These are phyloP conservation scores for Microtus oregoni DNA, from an alignment of 2,113 vertebrate genomes.

Conservation along the genomic window DNA sequence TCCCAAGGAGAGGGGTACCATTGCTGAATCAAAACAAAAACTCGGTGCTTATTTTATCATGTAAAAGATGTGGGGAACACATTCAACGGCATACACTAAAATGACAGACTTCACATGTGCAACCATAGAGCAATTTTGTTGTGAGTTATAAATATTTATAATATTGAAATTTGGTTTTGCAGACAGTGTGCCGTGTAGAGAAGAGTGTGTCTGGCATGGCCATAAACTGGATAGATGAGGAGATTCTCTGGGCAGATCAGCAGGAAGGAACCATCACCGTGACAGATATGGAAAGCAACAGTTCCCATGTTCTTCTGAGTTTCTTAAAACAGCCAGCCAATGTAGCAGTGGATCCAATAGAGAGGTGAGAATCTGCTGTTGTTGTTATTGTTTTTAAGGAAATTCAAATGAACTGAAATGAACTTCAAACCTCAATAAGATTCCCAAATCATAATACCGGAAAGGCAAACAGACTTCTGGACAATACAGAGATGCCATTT, in stretches of 20 bases:
- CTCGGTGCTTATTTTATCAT: not conserved
- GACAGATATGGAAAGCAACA: conserved; percentile 90
- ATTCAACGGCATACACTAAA: not conserved
- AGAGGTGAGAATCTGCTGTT: conserved; percentile 88
- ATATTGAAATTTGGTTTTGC: conserved; percentile 73
- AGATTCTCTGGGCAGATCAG: conserved; percentile 91
- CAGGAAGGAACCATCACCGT: conserved; percentile 91
- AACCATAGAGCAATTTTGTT: not conserved
- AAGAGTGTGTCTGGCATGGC: conserved; percentile 93
- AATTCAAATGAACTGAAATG: not conserved
- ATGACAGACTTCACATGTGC: not conserved
- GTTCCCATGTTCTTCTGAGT: conserved; percentile 87
- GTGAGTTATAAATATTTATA: not conserved
- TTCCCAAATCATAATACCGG: not conserved
- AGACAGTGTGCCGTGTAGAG: conserved; percentile 91
- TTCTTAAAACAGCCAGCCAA: conserved; percentile 87
- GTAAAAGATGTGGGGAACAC: not conserved
- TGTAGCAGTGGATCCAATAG: conserved; percentile 89
- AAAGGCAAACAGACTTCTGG: not conserved
- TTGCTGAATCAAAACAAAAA: not conserved
- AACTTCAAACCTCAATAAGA: not conserved
- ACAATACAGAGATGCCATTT: not conserved
- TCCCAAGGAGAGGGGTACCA: not conserved
- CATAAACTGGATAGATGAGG: conserved; percentile 93
- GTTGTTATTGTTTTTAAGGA: not conserved